Conservation (phyloP, 1,140 invertebrate species). For the Drosophila pallidifrons region DNA sequence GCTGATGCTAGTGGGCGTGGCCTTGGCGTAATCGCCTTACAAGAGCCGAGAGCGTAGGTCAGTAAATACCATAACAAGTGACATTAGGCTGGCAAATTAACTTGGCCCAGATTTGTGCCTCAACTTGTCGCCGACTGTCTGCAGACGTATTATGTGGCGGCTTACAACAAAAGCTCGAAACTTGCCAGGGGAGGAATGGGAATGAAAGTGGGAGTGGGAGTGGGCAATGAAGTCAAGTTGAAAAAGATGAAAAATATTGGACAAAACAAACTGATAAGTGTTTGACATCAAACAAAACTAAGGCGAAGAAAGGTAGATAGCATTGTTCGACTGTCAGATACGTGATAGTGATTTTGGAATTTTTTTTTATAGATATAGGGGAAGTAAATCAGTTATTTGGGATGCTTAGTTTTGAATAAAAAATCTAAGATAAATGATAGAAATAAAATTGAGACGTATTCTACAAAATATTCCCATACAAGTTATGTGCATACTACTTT, state of each 20-base stretch:
- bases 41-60: constrained; percentile 31
- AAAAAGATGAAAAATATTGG: constrained; percentile 9
- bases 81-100: constrained; percentile 76
- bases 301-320: neutral
- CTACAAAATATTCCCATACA: no score
- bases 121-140: constrained; percentile 53
- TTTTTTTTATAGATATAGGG: no score
- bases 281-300: constrained; percentile 2
- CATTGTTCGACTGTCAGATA: neutral
- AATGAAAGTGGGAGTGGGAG: no score
- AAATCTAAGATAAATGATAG: no score
- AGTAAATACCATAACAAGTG: constrained; percentile 57
- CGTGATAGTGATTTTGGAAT: neutral
- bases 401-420: no score
- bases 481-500: no score
- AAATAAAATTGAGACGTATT: no score
- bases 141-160: constrained; percentile 19
- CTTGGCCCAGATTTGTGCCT: constrained; percentile 68
- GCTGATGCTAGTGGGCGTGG: constrained; percentile 12
- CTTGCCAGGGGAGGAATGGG: neutral
- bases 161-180: constrained; percentile 21
- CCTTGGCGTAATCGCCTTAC: constrained; percentile 68
- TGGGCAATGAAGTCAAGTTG: neutral
- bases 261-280: constrained; percentile 13
- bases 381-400: no score